Evolutionary conservation across 2,888 invertebrate genomes (phyloP).

Genomic region (Petrophora chlorosata): DNA sequence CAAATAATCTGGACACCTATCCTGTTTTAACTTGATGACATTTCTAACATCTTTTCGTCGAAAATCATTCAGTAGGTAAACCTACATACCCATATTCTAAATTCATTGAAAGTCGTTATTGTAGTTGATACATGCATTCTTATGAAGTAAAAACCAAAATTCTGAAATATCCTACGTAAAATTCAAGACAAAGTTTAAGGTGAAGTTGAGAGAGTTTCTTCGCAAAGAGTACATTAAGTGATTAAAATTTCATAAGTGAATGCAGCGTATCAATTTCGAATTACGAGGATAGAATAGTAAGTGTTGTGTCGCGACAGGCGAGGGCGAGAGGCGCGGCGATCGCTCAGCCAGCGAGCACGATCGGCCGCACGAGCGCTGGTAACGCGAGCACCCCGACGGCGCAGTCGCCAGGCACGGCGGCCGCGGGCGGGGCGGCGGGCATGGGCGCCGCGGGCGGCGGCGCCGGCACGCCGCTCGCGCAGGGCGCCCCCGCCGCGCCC

Average conservation of each 20-base stretch:
- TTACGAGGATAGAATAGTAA: slow-evolving; percentile 22
- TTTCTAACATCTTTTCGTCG: background rate
- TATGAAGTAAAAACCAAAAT: slow-evolving; percentile 4
- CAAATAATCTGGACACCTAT: background rate
- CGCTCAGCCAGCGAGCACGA: slow-evolving; percentile 76
- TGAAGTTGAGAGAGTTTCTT: no score
- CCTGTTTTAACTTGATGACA: background rate
- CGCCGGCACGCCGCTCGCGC: slow-evolving; percentile 38
- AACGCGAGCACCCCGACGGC: slow-evolving; percentile 72
- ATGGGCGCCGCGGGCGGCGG: slow-evolving; percentile 36
- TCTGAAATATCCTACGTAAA: no score
- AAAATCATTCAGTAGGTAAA: slow-evolving; percentile 3
- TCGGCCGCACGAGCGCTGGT: slow-evolving; percentile 86
- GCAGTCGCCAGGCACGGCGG: slow-evolving; percentile 65
- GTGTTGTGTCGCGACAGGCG: slow-evolving; percentile 60
- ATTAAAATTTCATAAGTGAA: slow-evolving; percentile 20
- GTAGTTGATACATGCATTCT: background rate
- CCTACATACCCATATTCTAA: slow-evolving; percentile 11
- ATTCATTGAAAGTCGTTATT: background rate
- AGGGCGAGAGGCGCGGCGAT: slow-evolving; percentile 81
- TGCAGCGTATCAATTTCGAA: background rate
- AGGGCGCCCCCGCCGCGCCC: slow-evolving; percentile 47
- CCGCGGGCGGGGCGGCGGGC: slow-evolving; percentile 31
- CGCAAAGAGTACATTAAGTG: no score
- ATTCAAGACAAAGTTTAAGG: no score